phyloP scores from a whole-genome alignment of 2,113 vertebrate genomes.

The Tautogolabrus adspersus region DNA sequence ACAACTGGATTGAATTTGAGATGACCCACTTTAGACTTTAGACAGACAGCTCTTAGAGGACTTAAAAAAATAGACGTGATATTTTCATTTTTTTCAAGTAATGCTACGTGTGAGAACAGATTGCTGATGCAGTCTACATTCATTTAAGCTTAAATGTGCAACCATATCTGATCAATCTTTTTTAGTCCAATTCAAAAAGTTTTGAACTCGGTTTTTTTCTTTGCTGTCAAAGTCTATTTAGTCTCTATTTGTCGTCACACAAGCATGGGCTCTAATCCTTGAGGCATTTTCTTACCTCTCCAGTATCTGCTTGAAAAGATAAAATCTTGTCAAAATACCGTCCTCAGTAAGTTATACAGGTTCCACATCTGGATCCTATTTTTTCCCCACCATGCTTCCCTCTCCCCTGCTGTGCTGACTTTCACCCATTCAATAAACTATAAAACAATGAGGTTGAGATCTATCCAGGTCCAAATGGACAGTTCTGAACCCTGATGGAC shows the following conservation, averaged over 20 bases:
- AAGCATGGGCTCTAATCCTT: not conserved
- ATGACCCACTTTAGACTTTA: conserved; percentile 33
- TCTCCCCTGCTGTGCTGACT: not conserved
- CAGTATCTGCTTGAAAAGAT: conserved; percentile 20
- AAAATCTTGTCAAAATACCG: not conserved
- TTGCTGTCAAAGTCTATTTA: not conserved
- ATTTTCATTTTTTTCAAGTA: not conserved
- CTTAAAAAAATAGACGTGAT: not conserved
- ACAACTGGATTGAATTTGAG: conserved; percentile 32
- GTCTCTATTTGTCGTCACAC: not conserved
- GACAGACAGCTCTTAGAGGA: conserved; percentile 8
- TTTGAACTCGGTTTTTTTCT: not conserved
- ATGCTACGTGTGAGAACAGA: not conserved
- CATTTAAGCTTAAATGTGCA: not conserved
- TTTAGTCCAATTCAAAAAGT: not conserved
- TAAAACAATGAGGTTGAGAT: not conserved
- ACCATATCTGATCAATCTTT: not conserved
- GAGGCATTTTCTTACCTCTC: not conserved
- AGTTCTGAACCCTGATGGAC: not conserved
- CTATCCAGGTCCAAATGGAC: not conserved
- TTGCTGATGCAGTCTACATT: not conserved
- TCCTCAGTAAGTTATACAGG: conserved; percentile 1
- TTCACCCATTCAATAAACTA: not conserved
- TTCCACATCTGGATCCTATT: conserved; percentile 20
- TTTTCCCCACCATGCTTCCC: not conserved